Conservation (phyloP, 2,113 vertebrate genomes). For the Tachysurus fulvidraco region DNA sequence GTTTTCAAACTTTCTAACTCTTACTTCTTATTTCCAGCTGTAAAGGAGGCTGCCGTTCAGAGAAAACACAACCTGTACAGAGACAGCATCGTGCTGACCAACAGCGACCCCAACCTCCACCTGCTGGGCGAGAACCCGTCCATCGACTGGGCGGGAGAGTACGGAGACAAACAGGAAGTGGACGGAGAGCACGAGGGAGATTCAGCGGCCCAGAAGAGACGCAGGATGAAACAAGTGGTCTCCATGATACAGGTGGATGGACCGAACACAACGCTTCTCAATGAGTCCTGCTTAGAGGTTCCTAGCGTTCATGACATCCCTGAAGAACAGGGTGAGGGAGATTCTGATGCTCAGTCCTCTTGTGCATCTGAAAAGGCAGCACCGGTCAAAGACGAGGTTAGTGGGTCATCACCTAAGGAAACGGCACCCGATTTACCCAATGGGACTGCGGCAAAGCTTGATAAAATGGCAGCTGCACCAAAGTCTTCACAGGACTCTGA, state of each 20-base stretch:
- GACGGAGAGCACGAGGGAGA: constrained; percentile 42
- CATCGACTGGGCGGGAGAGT: constrained; percentile 81
- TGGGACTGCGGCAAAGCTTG: constrained; percentile 45
- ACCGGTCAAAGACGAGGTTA: constrained; percentile 54
- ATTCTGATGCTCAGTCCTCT: constrained; percentile 28
- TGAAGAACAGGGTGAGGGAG: constrained; percentile 46
- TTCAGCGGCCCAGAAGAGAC: constrained; percentile 66
- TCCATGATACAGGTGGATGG: constrained; percentile 86
- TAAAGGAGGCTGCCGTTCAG: constrained; percentile 94
- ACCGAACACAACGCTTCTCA: constrained; percentile 60
- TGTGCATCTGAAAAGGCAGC: constrained; percentile 50
- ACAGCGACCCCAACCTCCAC: constrained; percentile 91
- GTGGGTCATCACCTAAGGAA: background rate
- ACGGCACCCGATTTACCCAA: constrained; percentile 55
- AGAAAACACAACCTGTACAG: constrained; percentile 92
- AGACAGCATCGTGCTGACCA: constrained; percentile 91
- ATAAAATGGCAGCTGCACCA: constrained; percentile 19
- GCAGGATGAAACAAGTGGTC: constrained; percentile 85
- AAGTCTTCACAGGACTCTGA: constrained; percentile 41
- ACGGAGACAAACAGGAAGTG: constrained; percentile 48
- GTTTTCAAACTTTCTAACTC: background rate
- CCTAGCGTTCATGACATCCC: constrained; percentile 65
- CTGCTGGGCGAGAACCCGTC: constrained; percentile 80
- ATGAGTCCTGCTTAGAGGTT: constrained; percentile 61
- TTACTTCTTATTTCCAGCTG: constrained; percentile 70